Evolutionary conservation across 2,888 invertebrate genomes (phyloP).

Genomic region (Corythucha ciliata): DNA sequence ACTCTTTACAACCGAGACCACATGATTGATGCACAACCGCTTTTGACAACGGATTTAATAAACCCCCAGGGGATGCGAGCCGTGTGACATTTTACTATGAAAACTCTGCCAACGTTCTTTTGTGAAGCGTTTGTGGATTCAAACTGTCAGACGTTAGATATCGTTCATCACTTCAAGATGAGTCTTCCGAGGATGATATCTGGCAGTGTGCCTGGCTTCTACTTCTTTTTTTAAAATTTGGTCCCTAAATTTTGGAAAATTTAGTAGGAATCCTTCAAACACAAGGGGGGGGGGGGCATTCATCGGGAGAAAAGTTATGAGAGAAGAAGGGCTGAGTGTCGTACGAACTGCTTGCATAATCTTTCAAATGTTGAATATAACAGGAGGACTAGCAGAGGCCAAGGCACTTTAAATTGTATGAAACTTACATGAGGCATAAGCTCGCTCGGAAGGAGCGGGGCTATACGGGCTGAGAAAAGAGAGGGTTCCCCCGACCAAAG

Average conservation of each 20-base stretch:
- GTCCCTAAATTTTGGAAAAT: too few relatives aligned
- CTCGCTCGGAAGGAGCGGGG: slow-evolving; percentile 35
- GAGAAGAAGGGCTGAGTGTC: too few relatives aligned
- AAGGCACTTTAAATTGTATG: slow-evolving; percentile 49
- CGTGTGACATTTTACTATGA: slow-evolving; percentile 21
- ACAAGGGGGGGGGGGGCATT: too few relatives aligned
- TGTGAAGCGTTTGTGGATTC: slow-evolving; percentile 7
- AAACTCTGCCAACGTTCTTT: slow-evolving; percentile 11
- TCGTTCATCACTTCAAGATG: neutral
- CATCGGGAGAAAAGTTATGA: too few relatives aligned
- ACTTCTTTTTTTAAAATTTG: too few relatives aligned
- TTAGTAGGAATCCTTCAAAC: too few relatives aligned
- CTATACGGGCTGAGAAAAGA: slow-evolving; percentile 34
- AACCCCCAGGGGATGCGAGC: slow-evolving; percentile 23
- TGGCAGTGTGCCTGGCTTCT: too few relatives aligned
- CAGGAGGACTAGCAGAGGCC: slow-evolving; percentile 35
- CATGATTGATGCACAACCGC: slow-evolving; percentile 34
- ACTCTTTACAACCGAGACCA: too few relatives aligned
- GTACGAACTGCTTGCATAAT: slow-evolving; percentile 35
- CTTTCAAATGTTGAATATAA: slow-evolving; percentile 36
- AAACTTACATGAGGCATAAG: slow-evolving; percentile 50
- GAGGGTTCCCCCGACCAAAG: slow-evolving; percentile 35
- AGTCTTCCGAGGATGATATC: neutral
- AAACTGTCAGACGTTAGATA: neutral
- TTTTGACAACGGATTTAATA: slow-evolving; percentile 34